These are phyloP conservation scores for Ptychoptera contaminata DNA, from an alignment of 2,888 invertebrate species.

Conservation along the genomic window DNA sequence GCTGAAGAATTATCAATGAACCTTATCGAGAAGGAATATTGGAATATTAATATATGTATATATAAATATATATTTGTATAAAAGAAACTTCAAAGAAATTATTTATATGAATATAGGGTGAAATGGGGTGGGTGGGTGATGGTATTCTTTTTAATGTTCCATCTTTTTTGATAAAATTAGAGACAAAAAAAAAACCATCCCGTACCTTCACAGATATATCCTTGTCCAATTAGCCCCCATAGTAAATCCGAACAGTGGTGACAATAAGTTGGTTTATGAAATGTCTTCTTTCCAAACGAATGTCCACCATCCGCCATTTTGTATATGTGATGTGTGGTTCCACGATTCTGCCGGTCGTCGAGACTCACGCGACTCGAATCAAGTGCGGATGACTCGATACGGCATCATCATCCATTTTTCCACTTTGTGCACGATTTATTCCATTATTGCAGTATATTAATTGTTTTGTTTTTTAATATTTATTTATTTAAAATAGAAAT, in stretches of 20 bases:
- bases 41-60: too few species aligned
- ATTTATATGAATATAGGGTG: too few species aligned
- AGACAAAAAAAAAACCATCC: conserved; percentile 12
- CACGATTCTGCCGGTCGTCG: conserved; percentile 19
- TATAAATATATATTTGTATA: too few species aligned
- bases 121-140: too few species aligned
- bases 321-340: conserved; percentile 17
- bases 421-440: conserved; percentile 6
- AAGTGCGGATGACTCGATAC: conserved; percentile 18
- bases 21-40: too few species aligned
- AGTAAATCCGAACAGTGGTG: conserved; percentile 99
- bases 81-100: too few species aligned
- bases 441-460: conserved; percentile 4
- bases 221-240: conserved; percentile 99
- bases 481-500: conserved; percentile 1
- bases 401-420: conserved; percentile 18
- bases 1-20: too few species aligned
- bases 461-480: conserved; percentile 3
- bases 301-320: conserved; percentile 59
- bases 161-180: not conserved
- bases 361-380: conserved; percentile 19
- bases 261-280: conserved; percentile 99
- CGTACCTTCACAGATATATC: conserved; percentile 98
- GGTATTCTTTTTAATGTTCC: not conserved
- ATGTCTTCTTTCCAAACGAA: conserved; percentile 99